Percentiles rank a stretch among this genome's conserved stretches.
Evolutionary conservation across 1,140 invertebrate species (phyloP).

Genomic region (Brachionus asplanchnoidis): DNA sequence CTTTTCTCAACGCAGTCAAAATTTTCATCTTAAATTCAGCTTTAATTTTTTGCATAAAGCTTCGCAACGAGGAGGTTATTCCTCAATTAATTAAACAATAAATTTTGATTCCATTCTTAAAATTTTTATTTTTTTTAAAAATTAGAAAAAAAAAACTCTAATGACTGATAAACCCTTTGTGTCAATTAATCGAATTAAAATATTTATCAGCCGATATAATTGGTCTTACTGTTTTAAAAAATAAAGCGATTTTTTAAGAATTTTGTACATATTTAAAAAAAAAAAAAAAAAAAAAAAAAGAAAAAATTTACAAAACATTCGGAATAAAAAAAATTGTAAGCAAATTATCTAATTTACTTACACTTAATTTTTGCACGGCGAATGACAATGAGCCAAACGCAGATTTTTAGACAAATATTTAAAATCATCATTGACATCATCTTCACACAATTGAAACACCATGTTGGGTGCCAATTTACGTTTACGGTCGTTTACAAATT

Average conservation of each 20-base stretch:
- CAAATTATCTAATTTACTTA: not conserved
- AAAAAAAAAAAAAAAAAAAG: not conserved
- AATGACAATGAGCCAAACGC: not conserved
- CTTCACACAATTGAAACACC: not conserved
- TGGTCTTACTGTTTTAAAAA: not conserved
- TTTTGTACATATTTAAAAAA: not conserved
- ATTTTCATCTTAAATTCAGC: not conserved
- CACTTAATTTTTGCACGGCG: not conserved
- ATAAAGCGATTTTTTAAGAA: not conserved
- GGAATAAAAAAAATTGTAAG: not conserved
- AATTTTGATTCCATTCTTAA: not conserved
- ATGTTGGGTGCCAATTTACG: not conserved
- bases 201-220: not conserved
- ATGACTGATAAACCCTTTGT: not conserved
- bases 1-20: not conserved
- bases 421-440: constrained; percentile 20
- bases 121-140: not conserved
- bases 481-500: not conserved
- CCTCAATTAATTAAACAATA: not conserved
- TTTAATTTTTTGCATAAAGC: not conserved
- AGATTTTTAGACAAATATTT: constrained; percentile 1
- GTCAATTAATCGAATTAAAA: not conserved
- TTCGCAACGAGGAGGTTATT: not conserved
- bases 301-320: not conserved
- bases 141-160: not conserved